Evolutionary conservation across 2,113 vertebrate species (phyloP), one percentile per base, ranked within the genome.

Genomic region (Motacilla tschutschensis): DNA sequence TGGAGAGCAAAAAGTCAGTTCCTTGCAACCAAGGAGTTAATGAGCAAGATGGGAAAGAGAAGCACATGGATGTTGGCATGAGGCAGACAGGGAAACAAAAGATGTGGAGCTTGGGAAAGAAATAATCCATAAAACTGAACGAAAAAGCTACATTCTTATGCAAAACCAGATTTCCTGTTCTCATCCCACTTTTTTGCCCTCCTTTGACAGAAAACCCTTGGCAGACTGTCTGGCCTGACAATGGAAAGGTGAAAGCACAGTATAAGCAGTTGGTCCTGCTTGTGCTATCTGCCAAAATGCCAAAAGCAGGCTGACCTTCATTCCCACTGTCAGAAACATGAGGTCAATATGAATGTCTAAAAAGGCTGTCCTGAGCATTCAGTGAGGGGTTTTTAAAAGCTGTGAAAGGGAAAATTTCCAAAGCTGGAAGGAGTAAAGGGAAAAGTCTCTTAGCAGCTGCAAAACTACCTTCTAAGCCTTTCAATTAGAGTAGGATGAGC

Each of bases 31-130:
- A 87, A 75, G 48, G 73, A 81, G 87, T 84, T 90, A 87, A 78
- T 86, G 48, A 81, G 44, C 33, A 67, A 84, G 57, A 87, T 5
- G 17, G 76, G 67, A 87, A 91, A 86, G 54, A 70, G 70, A 75
- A 87, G 70, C 73, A 83, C 46, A 44, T 50, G 79, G 66, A 88
- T 79, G 43, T 31, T 89, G 91, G 92, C 83, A 93, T 87, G 91
- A 93, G 67, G 91, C 79, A 85, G 83, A 79, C 69, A 81, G 53
- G 55, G 65, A 48, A 60, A 90, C 92, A 92, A 90, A 95, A 94
- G 92, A 88, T 26, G 72, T 60, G 60, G 76, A 87, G 90, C 86
- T 94, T 95, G 87, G 92, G 92, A 95, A 92, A 89, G 74, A 74
- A 83, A 81, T 76, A 93, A 95, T 85, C 86, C 73, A 91, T 44